A percentile compares a stretch with the other conserved stretches of the same genome.
Evolutionary conservation across 2,797 vertebrate genomes (phyloP).

Genomic region (Siniperca obscura): DNA sequence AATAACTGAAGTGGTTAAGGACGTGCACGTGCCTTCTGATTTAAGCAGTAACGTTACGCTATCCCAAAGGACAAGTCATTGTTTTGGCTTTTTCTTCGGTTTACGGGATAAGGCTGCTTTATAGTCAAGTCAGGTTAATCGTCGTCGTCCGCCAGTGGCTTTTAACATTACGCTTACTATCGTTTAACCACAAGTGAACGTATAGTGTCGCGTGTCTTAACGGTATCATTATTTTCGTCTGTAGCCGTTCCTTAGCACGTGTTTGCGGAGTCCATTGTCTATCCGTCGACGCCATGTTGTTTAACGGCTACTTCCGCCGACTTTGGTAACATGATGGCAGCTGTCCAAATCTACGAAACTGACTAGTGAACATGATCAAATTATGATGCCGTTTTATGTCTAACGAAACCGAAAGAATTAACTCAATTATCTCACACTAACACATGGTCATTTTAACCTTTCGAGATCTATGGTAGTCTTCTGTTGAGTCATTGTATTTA

Average conservation of each 20-base stretch:
- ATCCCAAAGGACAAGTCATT: neutral
- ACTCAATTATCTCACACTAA: rapidly evolving
- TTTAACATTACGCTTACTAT: neutral
- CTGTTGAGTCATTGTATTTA: neutral
- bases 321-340: conserved; percentile 40
- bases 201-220: rapidly evolving
- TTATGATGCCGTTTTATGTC: rapidly evolving
- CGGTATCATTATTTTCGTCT: neutral
- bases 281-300: conserved; percentile 84
- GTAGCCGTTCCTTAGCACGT: conserved; percentile 72
- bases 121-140: rapidly evolving
- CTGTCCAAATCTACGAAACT: conserved; percentile 1
- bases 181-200: rapidly evolving
- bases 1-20: neutral
- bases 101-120: rapidly evolving
- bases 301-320: conserved; percentile 73
- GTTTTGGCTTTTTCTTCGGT: neutral
- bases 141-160: rapidly evolving
- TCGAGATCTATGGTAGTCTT: rapidly evolving
- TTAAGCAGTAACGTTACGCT: rapidly evolving
- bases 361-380: neutral
- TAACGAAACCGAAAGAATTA: neutral
- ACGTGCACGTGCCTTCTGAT: rapidly evolving
- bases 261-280: conserved; percentile 81
- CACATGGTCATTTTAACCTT: neutral